Base-by-base conservation (phyloP, 2,797 vertebrate genomes). In the Dipus sagitta region DNA sequence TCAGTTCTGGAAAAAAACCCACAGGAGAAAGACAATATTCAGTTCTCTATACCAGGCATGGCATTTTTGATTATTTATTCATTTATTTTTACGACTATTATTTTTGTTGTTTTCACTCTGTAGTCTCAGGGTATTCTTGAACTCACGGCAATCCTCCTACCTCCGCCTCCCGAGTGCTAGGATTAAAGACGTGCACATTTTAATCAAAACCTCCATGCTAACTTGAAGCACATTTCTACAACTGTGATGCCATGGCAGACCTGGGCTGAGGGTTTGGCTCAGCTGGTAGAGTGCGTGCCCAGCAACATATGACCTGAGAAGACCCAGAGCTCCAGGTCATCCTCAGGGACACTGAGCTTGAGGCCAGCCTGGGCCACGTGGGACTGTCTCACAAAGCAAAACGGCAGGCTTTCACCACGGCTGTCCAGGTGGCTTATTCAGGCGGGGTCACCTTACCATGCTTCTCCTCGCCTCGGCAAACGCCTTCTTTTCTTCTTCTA, bases 381-480 rank as follows among this genome's bases (percentile, higher is more conserved):
- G 13, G 54, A 54, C 54, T 54, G 13, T 54, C 54, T 54, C 54
- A 15, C 13, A 12, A 54, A 54, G 13, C 54, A 54, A 54, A 12
- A n/a, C n/a, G n/a, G n/a, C 38, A 38, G 38, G 38, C 38, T 6
- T 38, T 6, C 38, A 38, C 38, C 38, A 38, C 3, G 3, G 38
- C 38, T 3, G 38, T 2, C 65, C 82, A 32, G 3, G 70, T 1
- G 10, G 12, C 15, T 86, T 10, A 54, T 42, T 12, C 26, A 47
- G 26, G 23, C 21, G 34, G 28, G 0, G 52, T 34, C 23, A 4
- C 71, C 93, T 77, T 96, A 99, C 99, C 99, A 99, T 99, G 98
- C 98, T 99, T 96, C 98, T 99, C 94, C 99, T 99, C 76, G 99
- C 99, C 98, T 99, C 99, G 20, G 99, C 99, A 89, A 99, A 99